A percentile compares a stretch with the other conserved stretches of the same genome.
Conservation (phyloP, 2,113 vertebrate species). For the Atrichornis clamosus region DNA sequence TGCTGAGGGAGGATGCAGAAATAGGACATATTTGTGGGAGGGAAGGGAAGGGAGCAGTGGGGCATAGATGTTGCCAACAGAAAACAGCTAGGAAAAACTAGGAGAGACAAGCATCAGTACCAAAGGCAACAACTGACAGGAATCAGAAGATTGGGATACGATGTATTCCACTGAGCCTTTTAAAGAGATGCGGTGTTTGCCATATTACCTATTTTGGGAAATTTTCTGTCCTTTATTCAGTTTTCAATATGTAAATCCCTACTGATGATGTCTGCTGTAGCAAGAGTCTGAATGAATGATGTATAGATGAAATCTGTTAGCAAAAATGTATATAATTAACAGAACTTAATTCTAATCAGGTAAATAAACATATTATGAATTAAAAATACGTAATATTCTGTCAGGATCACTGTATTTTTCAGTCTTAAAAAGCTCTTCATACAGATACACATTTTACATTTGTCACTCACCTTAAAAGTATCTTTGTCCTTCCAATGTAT, state of each 20-base stretch:
- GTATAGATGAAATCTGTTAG: background rate
- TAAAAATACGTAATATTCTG: background rate
- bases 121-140: background rate
- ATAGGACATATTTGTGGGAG: background rate
- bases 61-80: background rate
- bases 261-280: background rate
- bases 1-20: background rate
- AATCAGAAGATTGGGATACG: background rate
- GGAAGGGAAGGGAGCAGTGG: rapidly evolving
- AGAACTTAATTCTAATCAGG: background rate
- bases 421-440: background rate
- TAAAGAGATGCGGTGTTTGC: background rate
- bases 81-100: background rate
- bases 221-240: background rate
- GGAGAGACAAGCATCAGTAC: background rate
- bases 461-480: background rate
- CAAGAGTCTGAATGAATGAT: background rate
- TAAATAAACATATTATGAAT: background rate
- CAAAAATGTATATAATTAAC: background rate
- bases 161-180: background rate
- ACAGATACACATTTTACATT: background rate
- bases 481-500: background rate
- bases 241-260: background rate
- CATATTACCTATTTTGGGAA: background rate
- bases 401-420: background rate